These are phyloP conservation scores for Delphinus delphis DNA, from an alignment of 2,113 vertebrate genomes.

Conservation along the genomic window DNA sequence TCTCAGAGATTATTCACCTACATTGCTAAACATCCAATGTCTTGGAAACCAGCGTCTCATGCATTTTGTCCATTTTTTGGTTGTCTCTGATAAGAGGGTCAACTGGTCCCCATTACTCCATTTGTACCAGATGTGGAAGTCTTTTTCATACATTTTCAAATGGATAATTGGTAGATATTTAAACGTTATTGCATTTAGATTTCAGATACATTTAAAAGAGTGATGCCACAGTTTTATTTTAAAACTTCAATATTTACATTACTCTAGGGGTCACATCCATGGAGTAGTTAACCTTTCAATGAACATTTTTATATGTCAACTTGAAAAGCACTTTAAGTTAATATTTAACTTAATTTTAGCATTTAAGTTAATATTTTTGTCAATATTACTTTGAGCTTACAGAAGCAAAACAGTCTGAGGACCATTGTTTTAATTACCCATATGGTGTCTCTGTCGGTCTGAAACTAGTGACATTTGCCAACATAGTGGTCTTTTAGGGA, in stretches of 20 bases:
- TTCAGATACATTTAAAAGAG: background rate
- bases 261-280: background rate
- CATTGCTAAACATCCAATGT: background rate
- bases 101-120: background rate
- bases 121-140: background rate
- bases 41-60: background rate
- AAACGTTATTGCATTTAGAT: background rate
- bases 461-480: background rate
- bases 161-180: background rate
- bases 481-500: background rate
- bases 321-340: background rate
- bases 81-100: background rate
- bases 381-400: background rate
- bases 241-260: background rate
- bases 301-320: background rate
- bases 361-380: background rate
- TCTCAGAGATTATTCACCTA: background rate
- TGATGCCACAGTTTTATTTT: background rate
- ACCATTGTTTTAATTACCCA: background rate
- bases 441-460: background rate
- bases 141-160: background rate
- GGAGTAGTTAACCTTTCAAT: background rate
- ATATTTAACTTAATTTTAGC: background rate
- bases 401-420: background rate
- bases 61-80: background rate